phyloP scores from a whole-genome alignment of 1,140 invertebrate genomes.

The Eubasilissa regina region DNA sequence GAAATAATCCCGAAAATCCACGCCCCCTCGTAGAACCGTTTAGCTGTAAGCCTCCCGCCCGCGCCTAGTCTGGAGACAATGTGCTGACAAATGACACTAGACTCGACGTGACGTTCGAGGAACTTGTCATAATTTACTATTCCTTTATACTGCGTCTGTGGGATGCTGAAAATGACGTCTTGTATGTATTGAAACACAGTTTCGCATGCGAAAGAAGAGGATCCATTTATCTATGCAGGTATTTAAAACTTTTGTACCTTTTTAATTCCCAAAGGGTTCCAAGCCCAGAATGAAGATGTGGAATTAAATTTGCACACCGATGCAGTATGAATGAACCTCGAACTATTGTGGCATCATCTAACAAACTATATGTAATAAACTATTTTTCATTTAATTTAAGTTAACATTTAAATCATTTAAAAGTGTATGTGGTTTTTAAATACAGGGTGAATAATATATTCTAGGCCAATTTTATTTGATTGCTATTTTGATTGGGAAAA shows the following conservation, averaged over 20 bases:
- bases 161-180: neutral
- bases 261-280: neutral
- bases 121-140: slow-evolving; percentile 20
- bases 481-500: no score
- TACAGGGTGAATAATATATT: no score
- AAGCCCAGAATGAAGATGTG: neutral
- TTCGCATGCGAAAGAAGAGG: neutral
- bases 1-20: slow-evolving; percentile 30
- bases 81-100: slow-evolving; percentile 45
- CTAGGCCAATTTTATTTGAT: no score
- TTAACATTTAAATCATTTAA: no score
- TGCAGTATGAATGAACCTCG: neutral
- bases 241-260: neutral
- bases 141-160: slow-evolving; percentile 6
- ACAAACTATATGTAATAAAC: no score
- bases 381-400: no score
- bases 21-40: neutral
- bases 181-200: neutral
- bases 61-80: neutral
- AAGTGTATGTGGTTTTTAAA: no score
- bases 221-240: neutral
- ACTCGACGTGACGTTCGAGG: slow-evolving; percentile 30
- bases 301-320: neutral
- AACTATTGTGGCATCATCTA: no score
- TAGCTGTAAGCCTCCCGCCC: neutral